A percentile compares a stretch with the other conserved stretches of the same genome.
Conservation (phyloP, 2,888 invertebrate species). For the Hypolimnas misippus region DNA sequence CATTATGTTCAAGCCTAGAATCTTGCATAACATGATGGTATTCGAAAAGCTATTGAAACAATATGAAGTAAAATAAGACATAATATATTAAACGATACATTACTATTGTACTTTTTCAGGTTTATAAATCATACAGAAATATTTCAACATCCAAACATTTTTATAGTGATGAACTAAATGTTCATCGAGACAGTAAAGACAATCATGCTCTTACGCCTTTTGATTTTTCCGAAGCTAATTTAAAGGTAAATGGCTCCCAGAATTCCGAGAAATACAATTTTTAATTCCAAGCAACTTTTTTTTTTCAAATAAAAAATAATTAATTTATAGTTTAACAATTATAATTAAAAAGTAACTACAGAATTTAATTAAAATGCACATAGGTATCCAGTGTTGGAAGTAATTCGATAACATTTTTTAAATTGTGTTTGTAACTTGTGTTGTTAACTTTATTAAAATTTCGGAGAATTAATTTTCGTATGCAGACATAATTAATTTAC, state of each 20-base stretch:
- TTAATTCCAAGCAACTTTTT: too few relatives aligned
- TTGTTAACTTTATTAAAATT: too few relatives aligned
- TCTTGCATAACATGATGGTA: too few relatives aligned
- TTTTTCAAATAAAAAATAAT: too few relatives aligned
- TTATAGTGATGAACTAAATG: constrained; percentile 58
- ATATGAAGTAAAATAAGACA: not conserved
- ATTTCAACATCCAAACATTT: constrained; percentile 53
- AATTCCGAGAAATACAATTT: not conserved
- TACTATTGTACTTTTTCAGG: constrained; percentile 25
- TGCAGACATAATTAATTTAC: not conserved
- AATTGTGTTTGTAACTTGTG: not conserved
- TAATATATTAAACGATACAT: not conserved
- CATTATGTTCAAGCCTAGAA: too few relatives aligned
- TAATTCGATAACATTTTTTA: too few relatives aligned
- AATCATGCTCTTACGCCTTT: constrained; percentile 67
- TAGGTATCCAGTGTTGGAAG: too few relatives aligned
- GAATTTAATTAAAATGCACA: too few relatives aligned
- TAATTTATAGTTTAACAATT: too few relatives aligned
- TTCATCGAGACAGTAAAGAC: constrained; percentile 62
- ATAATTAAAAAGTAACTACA: too few relatives aligned
- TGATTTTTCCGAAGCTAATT: constrained; percentile 70
- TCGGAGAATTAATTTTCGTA: not conserved
- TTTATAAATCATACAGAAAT: constrained; percentile 46
- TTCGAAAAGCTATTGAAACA: not conserved
- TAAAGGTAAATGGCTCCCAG: constrained; percentile 52